Evolutionary conservation across 2,888 invertebrate species (phyloP).

Genomic region (Ellobium chinense): DNA sequence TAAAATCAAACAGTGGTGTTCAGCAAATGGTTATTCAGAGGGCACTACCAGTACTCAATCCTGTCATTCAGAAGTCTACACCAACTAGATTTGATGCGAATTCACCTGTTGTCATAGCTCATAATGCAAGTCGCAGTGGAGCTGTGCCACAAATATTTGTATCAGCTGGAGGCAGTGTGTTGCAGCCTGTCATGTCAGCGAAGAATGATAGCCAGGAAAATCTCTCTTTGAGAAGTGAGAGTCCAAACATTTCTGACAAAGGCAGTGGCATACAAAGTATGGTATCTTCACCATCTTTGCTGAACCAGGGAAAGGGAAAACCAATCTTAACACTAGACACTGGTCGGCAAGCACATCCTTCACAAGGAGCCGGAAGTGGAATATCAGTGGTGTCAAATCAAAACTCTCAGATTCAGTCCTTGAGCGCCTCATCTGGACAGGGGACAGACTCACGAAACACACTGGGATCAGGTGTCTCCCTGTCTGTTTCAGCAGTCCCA

Average conservation of each 20-base stretch:
- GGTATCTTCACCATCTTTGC: not conserved
- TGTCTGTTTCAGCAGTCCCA: not conserved
- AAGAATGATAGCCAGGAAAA: not conserved
- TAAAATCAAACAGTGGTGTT: not conserved
- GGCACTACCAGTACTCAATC: not conserved
- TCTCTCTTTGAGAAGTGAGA: not conserved
- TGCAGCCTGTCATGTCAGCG: not conserved
- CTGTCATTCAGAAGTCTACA: not conserved
- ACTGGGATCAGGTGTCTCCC: not conserved
- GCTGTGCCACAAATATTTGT: not conserved
- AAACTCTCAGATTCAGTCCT: not conserved
- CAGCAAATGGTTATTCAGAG: conserved; percentile 23
- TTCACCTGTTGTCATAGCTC: not conserved
- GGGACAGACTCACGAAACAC: not conserved
- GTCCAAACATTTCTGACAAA: not conserved
- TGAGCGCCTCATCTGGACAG: not conserved
- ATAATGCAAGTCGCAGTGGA: not conserved
- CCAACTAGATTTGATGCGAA: not conserved
- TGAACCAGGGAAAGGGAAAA: not conserved
- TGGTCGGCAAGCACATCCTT: not conserved
- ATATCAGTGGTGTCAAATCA: not conserved
- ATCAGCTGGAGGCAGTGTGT: not conserved
- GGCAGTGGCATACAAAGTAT: too few species aligned
- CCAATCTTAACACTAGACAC: not conserved
- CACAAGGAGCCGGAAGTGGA: not conserved